These are phyloP conservation scores for Melanocharis versteri DNA, from an alignment of 2,113 vertebrate genomes.

Conservation along the genomic window DNA sequence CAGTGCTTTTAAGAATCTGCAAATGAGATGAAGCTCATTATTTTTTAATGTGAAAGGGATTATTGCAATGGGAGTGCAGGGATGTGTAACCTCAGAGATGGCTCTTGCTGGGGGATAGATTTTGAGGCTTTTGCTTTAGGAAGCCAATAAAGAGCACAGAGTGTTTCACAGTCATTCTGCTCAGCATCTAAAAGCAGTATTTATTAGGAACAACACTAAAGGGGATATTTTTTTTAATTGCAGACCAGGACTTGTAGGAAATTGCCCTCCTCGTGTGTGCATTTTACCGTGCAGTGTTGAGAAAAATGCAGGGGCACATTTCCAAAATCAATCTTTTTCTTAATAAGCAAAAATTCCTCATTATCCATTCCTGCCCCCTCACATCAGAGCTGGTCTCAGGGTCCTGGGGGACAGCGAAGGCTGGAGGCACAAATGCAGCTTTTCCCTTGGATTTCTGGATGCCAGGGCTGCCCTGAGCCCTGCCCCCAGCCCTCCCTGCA, in stretches of 20 bases:
- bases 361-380: neutral
- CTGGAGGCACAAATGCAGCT: neutral
- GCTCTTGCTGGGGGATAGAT: neutral
- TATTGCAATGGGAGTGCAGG: neutral
- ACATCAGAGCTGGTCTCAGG: neutral
- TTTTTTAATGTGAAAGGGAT: constrained; percentile 70
- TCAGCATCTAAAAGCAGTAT: neutral
- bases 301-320: neutral
- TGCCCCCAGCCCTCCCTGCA: neutral
- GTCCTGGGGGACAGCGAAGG: neutral
- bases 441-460: neutral
- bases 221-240: neutral
- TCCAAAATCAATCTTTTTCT: neutral
- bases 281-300: neutral
- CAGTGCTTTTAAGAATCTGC: constrained; percentile 65
- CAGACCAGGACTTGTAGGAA: neutral
- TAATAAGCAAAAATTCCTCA: neutral
- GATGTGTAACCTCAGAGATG: neutral
- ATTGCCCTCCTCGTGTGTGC: neutral
- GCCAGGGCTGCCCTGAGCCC: neutral
- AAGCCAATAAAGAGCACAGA: neutral
- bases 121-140: neutral
- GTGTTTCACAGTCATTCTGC: neutral
- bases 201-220: neutral
- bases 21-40: constrained; percentile 65